phyloP scores from a whole-genome alignment of 2,797 vertebrate species.

The Orientallactaga sibirica region DNA sequence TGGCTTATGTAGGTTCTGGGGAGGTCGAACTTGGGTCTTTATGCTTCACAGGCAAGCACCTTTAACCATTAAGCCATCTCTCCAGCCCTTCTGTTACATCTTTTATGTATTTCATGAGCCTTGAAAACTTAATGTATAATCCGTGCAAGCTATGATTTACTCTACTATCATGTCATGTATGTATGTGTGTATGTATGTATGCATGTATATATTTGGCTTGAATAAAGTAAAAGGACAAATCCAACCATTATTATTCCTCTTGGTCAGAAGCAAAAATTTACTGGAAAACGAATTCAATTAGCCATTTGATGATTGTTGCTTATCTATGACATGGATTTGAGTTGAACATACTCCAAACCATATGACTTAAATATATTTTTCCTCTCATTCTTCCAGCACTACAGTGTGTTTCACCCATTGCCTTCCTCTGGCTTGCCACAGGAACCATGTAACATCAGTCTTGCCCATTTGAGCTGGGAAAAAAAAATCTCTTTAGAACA shows the following conservation, averaged over 20 bases:
- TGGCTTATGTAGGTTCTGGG: too few relatives aligned
- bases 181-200: background rate
- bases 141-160: background rate
- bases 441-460: background rate
- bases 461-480: background rate
- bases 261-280: background rate
- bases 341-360: background rate
- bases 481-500: background rate
- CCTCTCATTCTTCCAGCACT: background rate
- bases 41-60: too few relatives aligned
- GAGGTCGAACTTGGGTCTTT: too few relatives aligned
- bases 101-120: background rate
- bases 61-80: too few relatives aligned
- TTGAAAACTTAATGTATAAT: background rate
- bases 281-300: background rate
- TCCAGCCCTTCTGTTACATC: background rate
- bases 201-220: background rate
- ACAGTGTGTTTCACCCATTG: background rate
- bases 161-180: background rate
- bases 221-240: background rate
- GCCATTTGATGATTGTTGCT: background rate
- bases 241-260: background rate
- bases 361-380: background rate
- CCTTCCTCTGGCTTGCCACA: background rate
- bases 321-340: background rate